These are phyloP conservation scores for Alexandromys fortis DNA, from an alignment of 2,113 vertebrate genomes.

Conservation along the genomic window DNA sequence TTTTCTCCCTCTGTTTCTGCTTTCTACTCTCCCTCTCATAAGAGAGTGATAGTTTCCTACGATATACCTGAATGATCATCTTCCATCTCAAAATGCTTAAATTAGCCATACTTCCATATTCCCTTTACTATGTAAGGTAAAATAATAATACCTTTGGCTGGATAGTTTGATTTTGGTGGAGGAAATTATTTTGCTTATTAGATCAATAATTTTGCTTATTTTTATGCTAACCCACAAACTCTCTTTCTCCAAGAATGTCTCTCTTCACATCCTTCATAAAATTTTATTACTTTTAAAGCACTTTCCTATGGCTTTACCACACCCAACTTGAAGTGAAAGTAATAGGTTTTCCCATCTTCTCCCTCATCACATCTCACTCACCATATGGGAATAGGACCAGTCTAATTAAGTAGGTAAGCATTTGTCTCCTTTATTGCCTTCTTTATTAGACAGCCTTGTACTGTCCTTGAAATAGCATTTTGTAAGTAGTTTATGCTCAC, in stretches of 20 bases:
- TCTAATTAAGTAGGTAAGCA: conserved; percentile 60
- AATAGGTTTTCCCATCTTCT: conserved; percentile 14
- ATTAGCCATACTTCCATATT: not conserved
- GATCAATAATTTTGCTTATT: not conserved
- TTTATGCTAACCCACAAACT: not conserved
- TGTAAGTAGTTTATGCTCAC: conserved; percentile 55
- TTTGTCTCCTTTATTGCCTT: conserved; percentile 60
- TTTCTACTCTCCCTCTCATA: not conserved
- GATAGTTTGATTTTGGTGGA: not conserved
- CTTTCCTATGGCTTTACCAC: conserved; percentile 36
- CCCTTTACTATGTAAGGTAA: not conserved
- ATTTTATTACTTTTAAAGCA: not conserved
- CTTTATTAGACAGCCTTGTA: conserved; percentile 7
- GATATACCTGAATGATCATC: not conserved
- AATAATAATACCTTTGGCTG: not conserved
- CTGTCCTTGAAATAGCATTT: not conserved
- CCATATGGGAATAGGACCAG: conserved; percentile 39
- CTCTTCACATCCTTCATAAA: not conserved
- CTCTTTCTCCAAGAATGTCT: conserved; percentile 24
- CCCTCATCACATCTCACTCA: conserved; percentile 12
- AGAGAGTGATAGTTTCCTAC: not conserved
- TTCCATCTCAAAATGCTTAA: not conserved
- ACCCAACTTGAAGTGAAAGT: conserved; percentile 34
- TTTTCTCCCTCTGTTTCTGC: not conserved
- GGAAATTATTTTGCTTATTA: not conserved